Evolutionary conservation across 2,888 invertebrate species (phyloP), one percentile per base, ranked within the genome.

Genomic region (Labia minor): DNA sequence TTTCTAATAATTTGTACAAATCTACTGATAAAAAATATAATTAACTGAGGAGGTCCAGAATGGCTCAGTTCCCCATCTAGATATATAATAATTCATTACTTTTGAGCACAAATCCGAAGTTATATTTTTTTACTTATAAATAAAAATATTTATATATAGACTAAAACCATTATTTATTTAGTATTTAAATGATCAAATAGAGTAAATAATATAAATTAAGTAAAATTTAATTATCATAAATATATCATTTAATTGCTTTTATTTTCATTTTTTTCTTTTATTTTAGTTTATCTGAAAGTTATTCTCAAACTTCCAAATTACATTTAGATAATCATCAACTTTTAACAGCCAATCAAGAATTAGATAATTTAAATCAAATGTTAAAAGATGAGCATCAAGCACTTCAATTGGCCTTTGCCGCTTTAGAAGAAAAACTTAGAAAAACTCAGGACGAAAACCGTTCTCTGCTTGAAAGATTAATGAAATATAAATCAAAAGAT

Each of bases 301-400:
- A 83, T 70, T 83, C 85, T 65, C 77, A 83, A 70, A 89, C 86
- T 77, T 82, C 81, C 65, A 85, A 84, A 64, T 78, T 91, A 63
- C 81, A 86, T 71, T 85, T 86, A 61, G 90, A 92, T 78, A 86
- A 90, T 66, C 82, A 85, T 73, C 83, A 87, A 82, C 84, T 88
- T 72, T 84, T 85, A 74, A 84, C 82, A 68, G 88, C 84, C 73
- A 85, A 89, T 77, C 82, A 83, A 68, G 90, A 92, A 76, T 77
- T 93, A 65, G 88, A 93, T 78, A 86, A 86, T 71, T 80, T 92
- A 11, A 95, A 94, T 79, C 91, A 95, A 80, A 86, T 92, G 72
- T 78, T 97, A 67, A 84, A 90, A 74, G 97, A 98, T 79, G 97
- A 98, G 79, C 92, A 96, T 76, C 92, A 95, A 77, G 95, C 96